phyloP scores from a whole-genome alignment of 1,140 invertebrate species.

The Eupristina koningsbergeri region DNA sequence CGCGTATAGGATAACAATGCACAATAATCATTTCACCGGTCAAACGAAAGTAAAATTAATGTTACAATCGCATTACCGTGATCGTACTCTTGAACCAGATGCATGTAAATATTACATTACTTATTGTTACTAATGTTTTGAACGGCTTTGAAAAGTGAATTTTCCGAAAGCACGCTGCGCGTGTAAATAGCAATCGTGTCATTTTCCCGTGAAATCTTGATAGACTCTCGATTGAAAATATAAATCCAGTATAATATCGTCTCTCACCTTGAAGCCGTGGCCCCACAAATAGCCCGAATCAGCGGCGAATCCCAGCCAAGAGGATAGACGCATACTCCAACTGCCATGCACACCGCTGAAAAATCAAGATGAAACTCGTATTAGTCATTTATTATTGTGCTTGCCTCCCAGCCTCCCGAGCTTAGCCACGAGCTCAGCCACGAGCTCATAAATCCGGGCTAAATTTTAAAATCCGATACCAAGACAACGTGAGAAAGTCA shows the following conservation, averaged over 20 bases:
- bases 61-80: not conserved
- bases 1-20: constrained; percentile 1
- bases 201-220: too few relatives aligned
- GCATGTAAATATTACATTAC: not conserved
- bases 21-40: not conserved
- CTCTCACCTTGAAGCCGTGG: constrained; percentile 80
- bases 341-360: constrained; percentile 86
- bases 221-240: not conserved
- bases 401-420: too few relatives aligned
- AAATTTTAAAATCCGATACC: not conserved
- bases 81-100: not conserved
- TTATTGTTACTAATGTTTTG: too few relatives aligned
- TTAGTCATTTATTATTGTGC: not conserved
- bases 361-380: constrained; percentile 50
- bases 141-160: too few relatives aligned
- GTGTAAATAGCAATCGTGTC: too few relatives aligned
- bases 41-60: constrained; percentile 40
- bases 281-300: constrained; percentile 90
- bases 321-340: constrained; percentile 91
- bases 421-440: too few relatives aligned
- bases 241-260: not conserved
- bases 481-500: constrained; percentile 1
- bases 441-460: not conserved
- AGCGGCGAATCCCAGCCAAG: constrained; percentile 90
- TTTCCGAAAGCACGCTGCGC: too few relatives aligned